These are phyloP conservation scores for Sarcophaga bullata DNA, from an alignment of 1,140 invertebrate genomes.

Conservation along the genomic window DNA sequence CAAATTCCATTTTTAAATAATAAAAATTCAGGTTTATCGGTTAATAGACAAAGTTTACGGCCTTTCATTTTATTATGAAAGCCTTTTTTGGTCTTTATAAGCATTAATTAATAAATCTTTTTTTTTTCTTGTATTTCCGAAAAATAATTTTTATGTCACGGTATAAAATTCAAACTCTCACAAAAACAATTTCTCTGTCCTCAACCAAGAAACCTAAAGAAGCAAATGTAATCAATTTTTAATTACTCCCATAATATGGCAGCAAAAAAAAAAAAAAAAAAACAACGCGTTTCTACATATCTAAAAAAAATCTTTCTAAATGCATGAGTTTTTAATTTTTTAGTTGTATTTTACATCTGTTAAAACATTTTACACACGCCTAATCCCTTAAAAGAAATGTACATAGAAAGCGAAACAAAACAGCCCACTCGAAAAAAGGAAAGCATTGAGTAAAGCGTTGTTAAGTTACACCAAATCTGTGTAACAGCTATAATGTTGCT, in stretches of 20 bases:
- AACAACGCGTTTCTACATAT: background rate
- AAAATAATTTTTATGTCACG: no score
- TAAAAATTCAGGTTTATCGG: no score
- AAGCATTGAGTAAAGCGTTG: background rate
- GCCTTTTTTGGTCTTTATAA: no score
- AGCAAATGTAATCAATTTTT: background rate
- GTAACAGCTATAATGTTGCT: background rate
- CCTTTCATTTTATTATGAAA: no score
- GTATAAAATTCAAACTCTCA: no score
- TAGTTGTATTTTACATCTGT: background rate
- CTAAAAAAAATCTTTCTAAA: background rate
- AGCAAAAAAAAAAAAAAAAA: background rate
- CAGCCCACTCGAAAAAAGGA: background rate
- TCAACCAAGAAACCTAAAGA: no score
- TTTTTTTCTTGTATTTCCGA: no score
- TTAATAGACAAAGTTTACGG: no score
- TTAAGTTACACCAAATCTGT: background rate
- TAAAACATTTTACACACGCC: background rate
- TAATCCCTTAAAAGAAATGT: background rate
- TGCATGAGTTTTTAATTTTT: background rate
- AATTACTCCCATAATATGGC: background rate
- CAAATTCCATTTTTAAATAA: no score
- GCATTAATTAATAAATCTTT: no score
- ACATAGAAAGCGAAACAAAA: background rate
- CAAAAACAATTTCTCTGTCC: no score